Evolutionary conservation across 2,113 vertebrate species (phyloP), one percentile per base, ranked within the genome.

Genomic region (Takifugu flavidus): DNA sequence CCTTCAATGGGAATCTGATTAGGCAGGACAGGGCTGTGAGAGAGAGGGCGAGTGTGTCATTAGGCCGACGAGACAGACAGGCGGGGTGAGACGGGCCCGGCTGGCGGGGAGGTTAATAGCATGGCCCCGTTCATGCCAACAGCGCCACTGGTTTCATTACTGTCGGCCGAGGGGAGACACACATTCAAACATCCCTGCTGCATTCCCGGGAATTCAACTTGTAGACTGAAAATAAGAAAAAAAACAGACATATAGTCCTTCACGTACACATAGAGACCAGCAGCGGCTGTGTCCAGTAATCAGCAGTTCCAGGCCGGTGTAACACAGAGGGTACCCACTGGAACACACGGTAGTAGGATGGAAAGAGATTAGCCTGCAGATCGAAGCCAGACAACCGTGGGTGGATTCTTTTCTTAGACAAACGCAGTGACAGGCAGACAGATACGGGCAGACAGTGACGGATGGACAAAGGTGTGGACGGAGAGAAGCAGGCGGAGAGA

Each of bases 51-150:
- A 61, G 71, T 69, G 83, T 73, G 74, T 84, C 84, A 87, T 87
- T 85, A 86, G 84, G 81, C 74, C 74, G 45, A 78, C 70, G 77
- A 84, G 79, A 87, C 79, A 79, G 81, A 86, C 83, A 77, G 85
- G 80, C 84, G 68, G 74, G 81, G 66, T 72, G 87, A 84, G 84
- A 86, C 85, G 75, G 78, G 84, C 80, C 67, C 66, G 69, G 79
- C 84, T 85, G 82, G 82, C 79, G 73, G 71, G 86, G 85, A 86
- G 87, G 87, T 89, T 89, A 89, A 89, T 87, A 87, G 85, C 79
- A 75, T 86, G 80, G 84, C 82, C 85, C 74, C 55, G 81, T 81
- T 82, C 85, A 87, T 89, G 85, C 85, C 85, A 87, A 82, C 82
- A 83, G 74, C 86, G 73, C 76, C 66, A 70, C 72, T 80, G 62